A percentile compares a stretch with the other conserved stretches of the same genome.
Evolutionary conservation across 1,140 invertebrate genomes (phyloP).

Genomic region (Phortica variegata): DNA sequence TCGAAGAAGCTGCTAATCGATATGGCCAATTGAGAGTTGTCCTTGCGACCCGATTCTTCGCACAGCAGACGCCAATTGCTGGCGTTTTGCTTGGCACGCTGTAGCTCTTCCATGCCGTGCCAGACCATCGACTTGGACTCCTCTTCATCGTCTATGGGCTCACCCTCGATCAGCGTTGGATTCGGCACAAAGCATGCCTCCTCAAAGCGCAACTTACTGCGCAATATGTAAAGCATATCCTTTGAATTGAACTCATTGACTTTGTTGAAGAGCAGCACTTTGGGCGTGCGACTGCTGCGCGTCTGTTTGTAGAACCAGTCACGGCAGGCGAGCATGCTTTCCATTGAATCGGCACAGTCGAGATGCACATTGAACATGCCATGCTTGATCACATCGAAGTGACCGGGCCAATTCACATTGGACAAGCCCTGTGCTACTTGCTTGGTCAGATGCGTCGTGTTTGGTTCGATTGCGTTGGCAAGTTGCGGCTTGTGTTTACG

Average conservation of each 20-base stretch:
- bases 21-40: conserved; percentile 29
- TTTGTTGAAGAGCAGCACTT: conserved; percentile 80
- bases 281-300: conserved; percentile 47
- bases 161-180: conserved; percentile 55
- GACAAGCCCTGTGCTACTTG: conserved; percentile 60
- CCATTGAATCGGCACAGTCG: conserved; percentile 92
- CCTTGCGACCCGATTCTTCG: conserved; percentile 28
- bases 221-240: conserved; percentile 66
- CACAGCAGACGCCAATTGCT: conserved; percentile 62
- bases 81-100: conserved; percentile 62
- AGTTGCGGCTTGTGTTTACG: conserved; percentile 37
- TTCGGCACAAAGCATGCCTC: conserved; percentile 77
- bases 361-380: conserved; percentile 69
- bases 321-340: conserved; percentile 81
- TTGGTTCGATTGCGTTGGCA: conserved; percentile 21
- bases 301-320: conserved; percentile 74
- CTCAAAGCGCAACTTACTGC: conserved; percentile 64
- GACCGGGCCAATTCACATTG: conserved; percentile 69
- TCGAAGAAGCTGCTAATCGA: conserved; percentile 36
- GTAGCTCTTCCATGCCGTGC: conserved; percentile 58
- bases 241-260: conserved; percentile 74
- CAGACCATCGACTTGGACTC: conserved; percentile 15
- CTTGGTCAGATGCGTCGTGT: conserved; percentile 22
- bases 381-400: conserved; percentile 66
- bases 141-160: conserved; percentile 10